Base-by-base conservation (phyloP, 2,888 invertebrate genomes). In the Papilio gigon region DNA sequence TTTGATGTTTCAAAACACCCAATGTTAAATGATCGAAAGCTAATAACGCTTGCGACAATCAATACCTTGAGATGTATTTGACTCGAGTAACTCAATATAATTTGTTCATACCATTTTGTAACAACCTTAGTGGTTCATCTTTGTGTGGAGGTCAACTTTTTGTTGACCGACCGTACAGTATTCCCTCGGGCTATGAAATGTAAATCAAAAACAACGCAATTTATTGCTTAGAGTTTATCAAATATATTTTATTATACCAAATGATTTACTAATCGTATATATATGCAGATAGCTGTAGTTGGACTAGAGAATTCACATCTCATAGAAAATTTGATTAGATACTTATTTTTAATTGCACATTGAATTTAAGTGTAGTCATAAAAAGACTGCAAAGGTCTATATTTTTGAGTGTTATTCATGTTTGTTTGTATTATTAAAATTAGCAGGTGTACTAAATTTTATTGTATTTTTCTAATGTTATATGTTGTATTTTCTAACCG, bases 91-190 rank as follows among this genome's bases (percentile, higher is more conserved):
- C 53, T 56, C 30, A 56, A 30, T 56, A 30, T 56, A 56, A 56
- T 56, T 56, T 56, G 53, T 56, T 56, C 30, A 56, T 30, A 53
- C 53, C 5, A 56, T 56, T 56, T 56, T 56, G 53, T 30, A 56
- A 56, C 17, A 17, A 17, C n/a, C 12, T 30, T 17, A 30, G 27
- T 17, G 30, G 22, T 17, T 56, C 53, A 56, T 56, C 53, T 56
- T 30, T 30, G 17, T 17, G 30, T 30, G 53, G 27, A 56, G 53
- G 53, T 56, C 30, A 56, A 56, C 14, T 25, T 25, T 25, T 56
- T 56, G 17, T 56, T 17, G 17, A 56, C 22, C 17, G 17, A 17
- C 9, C 30, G 17, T 27, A 56, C 30, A 3, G n/a, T 53, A 53
- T 50, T 27, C 50, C 50, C 50, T 50, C 27, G 50, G n/a, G 50